These are phyloP conservation scores for Arctia plantaginis DNA, from an alignment of 2,888 invertebrate species.

Conservation along the genomic window DNA sequence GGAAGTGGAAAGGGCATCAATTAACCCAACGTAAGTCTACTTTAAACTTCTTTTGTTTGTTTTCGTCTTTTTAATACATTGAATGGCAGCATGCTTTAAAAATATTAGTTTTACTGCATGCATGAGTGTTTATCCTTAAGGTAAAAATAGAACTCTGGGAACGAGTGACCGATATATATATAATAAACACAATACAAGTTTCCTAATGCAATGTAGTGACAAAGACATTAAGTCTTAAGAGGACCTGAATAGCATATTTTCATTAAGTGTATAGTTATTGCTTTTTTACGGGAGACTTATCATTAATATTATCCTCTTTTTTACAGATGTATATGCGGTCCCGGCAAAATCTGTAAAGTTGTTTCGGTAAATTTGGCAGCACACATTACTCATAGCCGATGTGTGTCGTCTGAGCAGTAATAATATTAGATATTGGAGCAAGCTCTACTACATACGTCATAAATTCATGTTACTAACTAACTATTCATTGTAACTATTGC, in stretches of 20 bases:
- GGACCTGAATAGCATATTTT: not conserved
- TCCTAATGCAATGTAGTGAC: no score
- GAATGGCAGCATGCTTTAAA: not conserved
- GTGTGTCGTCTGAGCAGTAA: not conserved
- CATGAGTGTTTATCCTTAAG: not conserved
- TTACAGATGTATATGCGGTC: not conserved
- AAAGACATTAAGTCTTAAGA: not conserved
- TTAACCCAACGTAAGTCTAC: not conserved
- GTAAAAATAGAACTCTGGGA: no score
- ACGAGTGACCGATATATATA: no score
- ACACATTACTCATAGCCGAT: not conserved
- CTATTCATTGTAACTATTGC: not conserved
- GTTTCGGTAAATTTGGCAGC: not conserved
- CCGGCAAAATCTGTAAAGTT: not conserved
- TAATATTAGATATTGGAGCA: not conserved
- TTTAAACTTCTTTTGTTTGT: not conserved
- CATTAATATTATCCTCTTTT: not conserved
- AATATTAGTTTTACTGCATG: no score
- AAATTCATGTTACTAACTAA: not conserved
- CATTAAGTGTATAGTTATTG: no score
- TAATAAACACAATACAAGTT: no score
- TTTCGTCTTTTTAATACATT: no score
- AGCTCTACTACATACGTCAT: not conserved
- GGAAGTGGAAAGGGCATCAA: not conserved
- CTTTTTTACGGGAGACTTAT: no score